These are phyloP conservation scores for Heterodera carotae DNA, from an alignment of 1,140 invertebrate genomes.

Conservation along the genomic window DNA sequence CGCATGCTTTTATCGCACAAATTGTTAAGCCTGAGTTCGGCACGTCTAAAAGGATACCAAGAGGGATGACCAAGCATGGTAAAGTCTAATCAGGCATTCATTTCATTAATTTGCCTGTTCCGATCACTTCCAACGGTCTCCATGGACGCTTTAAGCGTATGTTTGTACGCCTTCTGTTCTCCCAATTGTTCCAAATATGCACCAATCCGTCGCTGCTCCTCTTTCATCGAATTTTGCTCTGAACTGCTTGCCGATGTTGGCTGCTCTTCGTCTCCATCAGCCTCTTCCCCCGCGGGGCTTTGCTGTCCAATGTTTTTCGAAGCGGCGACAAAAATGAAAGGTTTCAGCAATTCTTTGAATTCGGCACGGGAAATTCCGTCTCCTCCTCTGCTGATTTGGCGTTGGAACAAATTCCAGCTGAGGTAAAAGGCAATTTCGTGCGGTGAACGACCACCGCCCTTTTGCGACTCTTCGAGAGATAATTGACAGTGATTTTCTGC, in stretches of 20 bases:
- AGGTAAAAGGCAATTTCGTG: constrained; percentile 16
- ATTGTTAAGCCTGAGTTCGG: background rate
- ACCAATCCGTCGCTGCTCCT: background rate
- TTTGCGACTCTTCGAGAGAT: background rate
- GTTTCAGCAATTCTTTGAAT: background rate
- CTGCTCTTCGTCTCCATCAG: constrained; percentile 1
- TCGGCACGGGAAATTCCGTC: background rate
- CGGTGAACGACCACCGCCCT: background rate
- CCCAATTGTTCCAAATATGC: background rate
- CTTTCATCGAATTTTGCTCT: background rate
- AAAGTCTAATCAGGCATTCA: no score
- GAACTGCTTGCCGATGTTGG: background rate
- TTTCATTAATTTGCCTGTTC: constrained; percentile 1
- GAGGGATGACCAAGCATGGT: background rate
- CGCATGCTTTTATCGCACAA: background rate
- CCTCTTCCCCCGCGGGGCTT: background rate
- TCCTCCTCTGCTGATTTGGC: background rate
- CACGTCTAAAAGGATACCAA: background rate
- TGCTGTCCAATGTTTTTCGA: background rate
- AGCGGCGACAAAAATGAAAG: constrained; percentile 9
- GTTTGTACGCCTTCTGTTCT: constrained; percentile 25
- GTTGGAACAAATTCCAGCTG: constrained; percentile 6
- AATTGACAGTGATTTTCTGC: constrained; percentile 26
- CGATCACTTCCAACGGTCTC: constrained; percentile 13
- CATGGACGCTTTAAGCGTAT: constrained; percentile 9